Evolutionary conservation across 2,888 invertebrate genomes (phyloP).

Genomic region (Andricus curvator): DNA sequence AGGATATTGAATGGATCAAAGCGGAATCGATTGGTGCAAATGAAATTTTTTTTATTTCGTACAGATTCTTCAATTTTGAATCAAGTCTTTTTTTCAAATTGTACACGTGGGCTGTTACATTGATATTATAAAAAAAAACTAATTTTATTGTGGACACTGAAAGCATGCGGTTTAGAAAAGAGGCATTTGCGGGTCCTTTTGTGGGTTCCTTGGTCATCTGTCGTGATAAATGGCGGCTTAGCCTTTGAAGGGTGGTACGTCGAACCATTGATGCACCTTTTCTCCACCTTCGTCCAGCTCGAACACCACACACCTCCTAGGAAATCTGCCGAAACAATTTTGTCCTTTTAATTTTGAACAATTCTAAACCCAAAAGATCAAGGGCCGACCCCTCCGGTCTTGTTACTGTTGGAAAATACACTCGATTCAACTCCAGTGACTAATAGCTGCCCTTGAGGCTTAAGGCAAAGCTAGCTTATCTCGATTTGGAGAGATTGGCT

Average conservation of each 20-base stretch:
- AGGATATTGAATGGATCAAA: neutral
- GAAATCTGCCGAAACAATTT: constrained; percentile 57
- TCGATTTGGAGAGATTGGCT: constrained; percentile 7
- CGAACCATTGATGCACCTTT: constrained; percentile 74
- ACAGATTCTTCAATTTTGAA: neutral
- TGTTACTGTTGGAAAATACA: neutral
- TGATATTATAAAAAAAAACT: neutral
- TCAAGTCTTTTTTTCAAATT: neutral
- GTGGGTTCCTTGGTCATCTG: neutral
- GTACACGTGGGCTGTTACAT: neutral
- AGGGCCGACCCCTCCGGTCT: neutral
- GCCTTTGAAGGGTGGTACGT: constrained; percentile 62
- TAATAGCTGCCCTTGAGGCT: neutral
- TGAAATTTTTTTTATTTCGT: no score
- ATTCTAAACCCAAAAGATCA: neutral
- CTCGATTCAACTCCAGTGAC: constrained; percentile 8
- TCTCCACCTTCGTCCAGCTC: constrained; percentile 69
- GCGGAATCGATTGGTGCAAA: neutral
- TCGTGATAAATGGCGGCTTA: constrained; percentile 24
- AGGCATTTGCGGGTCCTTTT: neutral
- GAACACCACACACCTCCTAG: constrained; percentile 72
- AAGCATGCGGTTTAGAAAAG: neutral
- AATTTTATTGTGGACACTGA: neutral
- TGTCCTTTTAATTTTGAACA: constrained; percentile 8
- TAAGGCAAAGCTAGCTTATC: constrained; percentile 3